Evolutionary conservation across 2,888 invertebrate genomes (phyloP), one percentile per base, ranked within the genome.

Genomic region (Ophion slaviceki): DNA sequence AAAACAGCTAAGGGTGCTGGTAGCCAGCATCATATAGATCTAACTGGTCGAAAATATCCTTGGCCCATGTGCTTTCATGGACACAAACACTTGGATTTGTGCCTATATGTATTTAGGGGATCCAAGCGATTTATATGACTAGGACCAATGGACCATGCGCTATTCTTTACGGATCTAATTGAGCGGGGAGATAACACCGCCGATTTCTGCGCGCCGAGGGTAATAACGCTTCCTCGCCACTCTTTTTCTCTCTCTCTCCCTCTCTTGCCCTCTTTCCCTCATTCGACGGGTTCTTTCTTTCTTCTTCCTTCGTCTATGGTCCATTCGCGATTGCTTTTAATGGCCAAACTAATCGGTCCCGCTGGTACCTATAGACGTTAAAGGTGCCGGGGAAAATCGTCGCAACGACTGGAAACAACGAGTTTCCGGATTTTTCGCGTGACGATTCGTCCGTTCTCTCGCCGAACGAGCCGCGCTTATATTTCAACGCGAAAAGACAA

Each of bases 81-180:
- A 68, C 68, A 66, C 66, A 76, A 66, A 36, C 47, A 47, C 47
- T 47, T 47, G 32, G 71, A 76, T 74, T 66, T 59, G 53, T 59
- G 70, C 64, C 72, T 62, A 66, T 80, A 53, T 62, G 62, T 66
- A 14, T 57, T 80, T 74, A 74, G 67, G 68, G 61, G 67, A 66
- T 80, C 82, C 76, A 74, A 86, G 85, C 68, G 72, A 67, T 84
- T 71, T 81, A 81, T 81, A 84, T 80, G 85, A 82, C 83, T 74
- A 68, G 88, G 90, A 90, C 89, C 92, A 92, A 93, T 92, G 92
- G 89, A 88, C 90, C 90, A 90, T 91, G 90, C 86, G 90, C 89
- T 89, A 92, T 92, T 90, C 92, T 92, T 93, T 93, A 93, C 92
- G 92, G 91, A 89, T 93, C 91, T 93, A 93, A 93, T 93, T 93